Evolutionary conservation across 2,888 invertebrate genomes (phyloP).

Genomic region (Pseudococcus longispinus): DNA sequence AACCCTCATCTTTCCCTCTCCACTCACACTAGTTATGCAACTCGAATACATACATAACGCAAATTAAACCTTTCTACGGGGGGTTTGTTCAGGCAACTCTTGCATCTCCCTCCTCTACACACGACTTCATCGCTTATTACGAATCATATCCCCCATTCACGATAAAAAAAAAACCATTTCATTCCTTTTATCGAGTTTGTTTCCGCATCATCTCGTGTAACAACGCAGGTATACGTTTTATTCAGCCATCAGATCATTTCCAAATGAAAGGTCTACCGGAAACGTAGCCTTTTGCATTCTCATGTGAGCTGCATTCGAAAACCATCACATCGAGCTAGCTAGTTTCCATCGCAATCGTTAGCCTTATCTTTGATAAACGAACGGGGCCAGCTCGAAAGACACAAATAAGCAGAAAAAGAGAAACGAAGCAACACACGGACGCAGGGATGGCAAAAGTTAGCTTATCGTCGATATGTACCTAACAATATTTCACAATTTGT

Average conservation of each 20-base stretch:
- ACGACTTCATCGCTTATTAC: neutral
- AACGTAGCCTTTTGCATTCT: neutral
- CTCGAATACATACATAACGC: neutral
- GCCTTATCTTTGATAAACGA: neutral
- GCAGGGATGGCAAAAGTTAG: neutral
- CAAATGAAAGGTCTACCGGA: conserved; percentile 17
- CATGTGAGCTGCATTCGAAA: neutral
- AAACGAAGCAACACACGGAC: too few species aligned
- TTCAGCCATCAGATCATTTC: neutral
- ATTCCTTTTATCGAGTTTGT: neutral
- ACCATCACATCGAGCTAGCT: neutral
- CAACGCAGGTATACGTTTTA: neutral
- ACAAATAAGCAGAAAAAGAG: neutral
- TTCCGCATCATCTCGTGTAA: neutral
- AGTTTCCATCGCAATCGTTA: neutral
- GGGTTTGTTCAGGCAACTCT: neutral
- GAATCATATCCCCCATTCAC: neutral
- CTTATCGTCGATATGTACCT: neutral
- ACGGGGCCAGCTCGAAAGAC: neutral
- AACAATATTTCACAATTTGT: neutral
- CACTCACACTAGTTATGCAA: neutral
- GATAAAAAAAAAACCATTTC: neutral
- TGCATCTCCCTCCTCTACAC: too few species aligned
- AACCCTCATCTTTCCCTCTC: neutral
- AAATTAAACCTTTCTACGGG: neutral